phyloP scores from a whole-genome alignment of 2,797 vertebrate species.

The Crypturellus tataupa region DNA sequence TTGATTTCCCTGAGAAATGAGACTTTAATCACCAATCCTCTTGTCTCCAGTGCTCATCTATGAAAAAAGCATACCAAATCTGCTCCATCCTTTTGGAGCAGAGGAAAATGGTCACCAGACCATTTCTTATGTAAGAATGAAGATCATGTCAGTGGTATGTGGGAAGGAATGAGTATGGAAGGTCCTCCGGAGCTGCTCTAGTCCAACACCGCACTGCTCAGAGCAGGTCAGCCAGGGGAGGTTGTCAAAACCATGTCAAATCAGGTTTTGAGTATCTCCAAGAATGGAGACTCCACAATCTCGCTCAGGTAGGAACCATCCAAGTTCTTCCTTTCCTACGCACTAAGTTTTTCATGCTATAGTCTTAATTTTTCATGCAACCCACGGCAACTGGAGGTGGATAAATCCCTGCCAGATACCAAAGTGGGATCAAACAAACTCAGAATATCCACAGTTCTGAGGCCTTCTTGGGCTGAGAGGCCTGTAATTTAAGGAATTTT shows the following conservation, averaged over 20 bases:
- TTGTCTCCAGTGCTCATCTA: neutral
- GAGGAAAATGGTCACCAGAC: too few relatives aligned
- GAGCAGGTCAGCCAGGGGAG: too few relatives aligned
- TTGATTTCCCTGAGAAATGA: neutral
- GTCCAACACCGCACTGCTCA: too few relatives aligned
- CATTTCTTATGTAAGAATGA: neutral
- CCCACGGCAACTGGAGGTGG: neutral
- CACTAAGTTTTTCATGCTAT: neutral
- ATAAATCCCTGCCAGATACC: neutral
- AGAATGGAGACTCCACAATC: neutral
- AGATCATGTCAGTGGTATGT: neutral
- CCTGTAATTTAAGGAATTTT: neutral
- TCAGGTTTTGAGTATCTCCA: neutral
- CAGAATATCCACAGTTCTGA: neutral
- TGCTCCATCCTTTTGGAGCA: neutral
- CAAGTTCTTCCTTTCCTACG: neutral
- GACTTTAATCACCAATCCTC: neutral
- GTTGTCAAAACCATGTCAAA: fast-evolving
- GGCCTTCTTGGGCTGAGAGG: neutral
- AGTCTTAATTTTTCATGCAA: neutral
- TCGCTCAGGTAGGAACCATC: neutral
- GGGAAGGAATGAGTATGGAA: neutral
- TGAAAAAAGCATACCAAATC: neutral
- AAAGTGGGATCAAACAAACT: neutral
- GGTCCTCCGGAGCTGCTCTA: too few relatives aligned